Evolutionary conservation across 2,888 invertebrate species (phyloP), one percentile per base, ranked within the genome.

Genomic region (Zaprionus obscuricornis): DNA sequence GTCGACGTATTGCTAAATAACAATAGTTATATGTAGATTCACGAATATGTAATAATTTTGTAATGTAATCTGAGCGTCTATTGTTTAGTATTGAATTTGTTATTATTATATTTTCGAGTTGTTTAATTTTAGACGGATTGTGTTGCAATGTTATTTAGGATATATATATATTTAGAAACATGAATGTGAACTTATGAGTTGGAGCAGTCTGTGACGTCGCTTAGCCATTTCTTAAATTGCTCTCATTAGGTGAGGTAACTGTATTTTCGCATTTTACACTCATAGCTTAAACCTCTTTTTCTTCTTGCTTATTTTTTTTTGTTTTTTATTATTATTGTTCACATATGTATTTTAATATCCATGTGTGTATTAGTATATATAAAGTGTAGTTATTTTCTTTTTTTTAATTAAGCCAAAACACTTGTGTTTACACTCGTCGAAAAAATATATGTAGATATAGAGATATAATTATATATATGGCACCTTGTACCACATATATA

Each of bases 341-440:
- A 49, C 31, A 22, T 39, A 39, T 17, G 18, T 13, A 54, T 52
- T 58, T 55, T 55, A 55, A 45, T 59, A 49, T 24, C 52, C 66
- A 45, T 26, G 29, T 43, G 18, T 50, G 11, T 14, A 14, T 37
- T 18, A 29, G 18, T 10, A 27, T 45, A 34, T 47, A 36, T 33
- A 29, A 40, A 52, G 10, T 39, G 13, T 39, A 24, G 14, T 40
- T 55, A 11, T 60, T 36, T 50, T 13, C 33, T 55, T 51, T 67
- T 74, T 75, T 77, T 75, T 73, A 81, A 83, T 83, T 84, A 83
- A 75, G 50, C 58, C 55, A 85, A 85, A 85, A 85, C 85, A 85
- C 85, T 83, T 86, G 86, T 85, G 84, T 82, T 75, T 77, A 79
- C 67, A 71, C 76, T 59, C 60, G 65, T 70, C 69, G 56, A 65